Evolutionary conservation across 2,797 vertebrate species (phyloP).

Genomic region (Remorina albescens): DNA sequence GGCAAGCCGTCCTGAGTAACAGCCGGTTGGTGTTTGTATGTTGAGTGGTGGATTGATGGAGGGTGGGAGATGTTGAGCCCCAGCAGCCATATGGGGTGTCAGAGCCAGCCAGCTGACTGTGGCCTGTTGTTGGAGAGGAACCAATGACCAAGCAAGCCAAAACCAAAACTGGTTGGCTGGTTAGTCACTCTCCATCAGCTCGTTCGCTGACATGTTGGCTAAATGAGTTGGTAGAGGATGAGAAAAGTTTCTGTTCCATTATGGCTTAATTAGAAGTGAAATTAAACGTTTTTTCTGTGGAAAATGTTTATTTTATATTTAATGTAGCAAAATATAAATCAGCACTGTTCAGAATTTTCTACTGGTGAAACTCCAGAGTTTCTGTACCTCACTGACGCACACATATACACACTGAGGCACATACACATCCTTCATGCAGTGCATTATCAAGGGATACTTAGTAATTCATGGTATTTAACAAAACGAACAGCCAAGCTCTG

Average conservation of each 20-base stretch:
- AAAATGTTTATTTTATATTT: constrained; percentile 9
- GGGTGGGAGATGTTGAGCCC: constrained; percentile 44
- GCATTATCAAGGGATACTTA: not conserved
- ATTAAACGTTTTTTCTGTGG: constrained; percentile 15
- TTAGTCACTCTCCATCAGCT: constrained; percentile 40
- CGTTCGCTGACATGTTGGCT: constrained; percentile 39
- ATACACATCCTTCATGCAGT: constrained; percentile 16
- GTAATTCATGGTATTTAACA: constrained; percentile 21
- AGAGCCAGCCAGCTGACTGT: constrained; percentile 56
- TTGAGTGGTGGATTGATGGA: constrained; percentile 56
- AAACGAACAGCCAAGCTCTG: constrained; percentile 9
- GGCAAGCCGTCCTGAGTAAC: constrained; percentile 34
- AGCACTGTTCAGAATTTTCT: constrained; percentile 1
- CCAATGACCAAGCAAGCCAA: constrained; percentile 48
- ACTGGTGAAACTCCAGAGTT: not conserved
- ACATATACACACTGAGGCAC: not conserved
- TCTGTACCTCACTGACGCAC: not conserved
- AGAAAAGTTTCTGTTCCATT: constrained; percentile 24
- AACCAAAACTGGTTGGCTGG: constrained; percentile 52
- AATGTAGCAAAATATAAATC: constrained; percentile 23
- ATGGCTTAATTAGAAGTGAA: constrained; percentile 22
- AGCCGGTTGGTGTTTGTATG: constrained; percentile 58
- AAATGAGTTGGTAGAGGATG: constrained; percentile 28
- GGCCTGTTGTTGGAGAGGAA: constrained; percentile 38
- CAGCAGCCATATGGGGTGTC: constrained; percentile 54